Evolutionary conservation across 2,888 invertebrate species (phyloP).

Genomic region (Lochmaea crataegi): DNA sequence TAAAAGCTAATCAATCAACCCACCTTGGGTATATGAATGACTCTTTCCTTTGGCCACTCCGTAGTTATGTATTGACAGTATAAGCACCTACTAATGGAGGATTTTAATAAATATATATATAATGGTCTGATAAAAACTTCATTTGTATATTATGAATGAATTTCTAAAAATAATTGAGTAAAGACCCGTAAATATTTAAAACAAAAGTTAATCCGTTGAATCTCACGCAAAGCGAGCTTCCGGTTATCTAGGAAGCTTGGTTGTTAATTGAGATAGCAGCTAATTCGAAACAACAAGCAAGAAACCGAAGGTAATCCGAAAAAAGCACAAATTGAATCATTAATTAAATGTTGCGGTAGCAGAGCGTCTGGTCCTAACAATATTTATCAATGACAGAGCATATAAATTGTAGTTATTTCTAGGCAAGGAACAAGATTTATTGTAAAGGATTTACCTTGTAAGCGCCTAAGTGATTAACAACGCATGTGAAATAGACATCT

Average conservation of each 20-base stretch:
- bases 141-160: neutral
- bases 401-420: constrained; percentile 43
- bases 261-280: constrained; percentile 21
- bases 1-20: no score
- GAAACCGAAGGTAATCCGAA: constrained; percentile 30
- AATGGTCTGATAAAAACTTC: no score
- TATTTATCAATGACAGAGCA: constrained; percentile 42
- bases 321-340: constrained; percentile 38
- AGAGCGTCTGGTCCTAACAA: constrained; percentile 39
- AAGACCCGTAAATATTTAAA: neutral
- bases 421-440: constrained; percentile 41
- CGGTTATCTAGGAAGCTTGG: constrained; percentile 6
- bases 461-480: constrained; percentile 88
- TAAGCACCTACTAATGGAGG: no score
- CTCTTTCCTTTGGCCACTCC: no score
- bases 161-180: neutral
- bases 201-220: neutral
- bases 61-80: no score
- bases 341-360: constrained; percentile 37
- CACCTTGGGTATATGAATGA: no score
- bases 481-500: constrained; percentile 89
- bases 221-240: constrained; percentile 2
- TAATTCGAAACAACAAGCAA: constrained; percentile 31
- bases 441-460: constrained; percentile 76
- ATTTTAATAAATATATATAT: no score